Base-by-base conservation (phyloP, 2,113 vertebrate genomes). In the Formicarius rufipectus region DNA sequence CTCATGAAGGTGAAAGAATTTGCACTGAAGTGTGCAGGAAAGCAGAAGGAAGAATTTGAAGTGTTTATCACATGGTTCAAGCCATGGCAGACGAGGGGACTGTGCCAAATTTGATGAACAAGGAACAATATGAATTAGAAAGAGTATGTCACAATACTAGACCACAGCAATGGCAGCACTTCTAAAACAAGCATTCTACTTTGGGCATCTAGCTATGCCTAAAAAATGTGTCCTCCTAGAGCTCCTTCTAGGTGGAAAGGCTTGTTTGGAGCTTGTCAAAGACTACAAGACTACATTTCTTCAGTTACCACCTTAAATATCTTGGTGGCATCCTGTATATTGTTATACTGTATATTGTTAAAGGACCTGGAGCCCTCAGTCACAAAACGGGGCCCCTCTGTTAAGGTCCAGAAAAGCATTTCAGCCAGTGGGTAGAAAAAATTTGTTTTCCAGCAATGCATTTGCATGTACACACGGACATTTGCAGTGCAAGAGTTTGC, bases 241-340 rank as follows among this genome's bases (percentile, higher is more conserved):
- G 45, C 14, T 35, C 8, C 15, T 75, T 79, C 47, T 42, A 76
- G 15, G 22, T 39, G 22, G 37, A 69, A 77, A 72, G 27, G 12
- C 50, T 17, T 0, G 0, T 33, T 53, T 42, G 27, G 37, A 66
- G 23, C 10, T 8, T 0, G 3, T 25, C 50, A 81, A 67, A 17
- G 17, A 78, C 40, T 53, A 31, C 9, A 60, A 52, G 35, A 68
- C 12, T 21, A 60, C 1, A 35, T 63, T 67, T 50, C 55, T 75
- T 85, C 78, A 55, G 42, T 10, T 82, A 39, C 10, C 27, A 53
- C 10, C 20, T 72, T 14, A 39, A 42, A 33, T 45, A 68, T 55
- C 79, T 66, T 0, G 0, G 27, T 49, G 20, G 21, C 18, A 90
- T 40, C 20, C 23, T 59, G 10, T 39, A 24, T 52, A 50, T 19